Base-by-base conservation (phyloP, 1,140 invertebrate genomes). In the Drosophila tani region DNA sequence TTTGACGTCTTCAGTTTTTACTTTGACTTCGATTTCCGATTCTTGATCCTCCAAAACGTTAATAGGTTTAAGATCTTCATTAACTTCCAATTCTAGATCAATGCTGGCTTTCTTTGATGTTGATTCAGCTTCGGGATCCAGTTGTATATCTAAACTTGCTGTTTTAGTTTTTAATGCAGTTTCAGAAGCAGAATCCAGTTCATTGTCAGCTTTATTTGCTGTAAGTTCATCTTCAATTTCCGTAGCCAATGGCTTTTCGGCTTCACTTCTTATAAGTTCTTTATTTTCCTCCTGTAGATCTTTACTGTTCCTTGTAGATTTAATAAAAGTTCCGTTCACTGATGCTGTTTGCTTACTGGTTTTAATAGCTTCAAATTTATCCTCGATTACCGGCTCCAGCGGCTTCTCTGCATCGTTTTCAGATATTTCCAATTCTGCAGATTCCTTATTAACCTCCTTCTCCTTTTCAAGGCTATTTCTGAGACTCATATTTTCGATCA, bases 191-290 rank as follows among this genome's bases (percentile, higher is more conserved):
- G 35, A 12, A 5, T 41, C 55, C 2, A 5, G 8, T 15, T 41
- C 5, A 0, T 1, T n/a, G 0, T 8, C 21, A 19, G n/a, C 4
- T 29, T 56, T 64, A 6, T 43, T 43, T 11, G 35, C 49, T 53
- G 21, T 41, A 40, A 41, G 29, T 41, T 56, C 50, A 43, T 64
- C 38, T 41, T 56, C 62, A n/a, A 64, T 19, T 43, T 64, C 50
- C 2, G 19, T 2, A 19, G 2, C 1, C 8, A 46, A 46, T 41
- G 35, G 9, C 21, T 41, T 41, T 2, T 24, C 55, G 12, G 9
- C 15, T 2, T 12, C 9, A 24, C 14, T 40, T 38, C 5, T 21
- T 5, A 7, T 1, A 0, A 21, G 3, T n/a, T 9, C 2, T 21
- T 40, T 8, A 3, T 40, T 40, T 1, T 40, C 32, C 4, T 56